Base-by-base conservation (phyloP, 2,113 vertebrate genomes). In the Tiliqua scincoides region DNA sequence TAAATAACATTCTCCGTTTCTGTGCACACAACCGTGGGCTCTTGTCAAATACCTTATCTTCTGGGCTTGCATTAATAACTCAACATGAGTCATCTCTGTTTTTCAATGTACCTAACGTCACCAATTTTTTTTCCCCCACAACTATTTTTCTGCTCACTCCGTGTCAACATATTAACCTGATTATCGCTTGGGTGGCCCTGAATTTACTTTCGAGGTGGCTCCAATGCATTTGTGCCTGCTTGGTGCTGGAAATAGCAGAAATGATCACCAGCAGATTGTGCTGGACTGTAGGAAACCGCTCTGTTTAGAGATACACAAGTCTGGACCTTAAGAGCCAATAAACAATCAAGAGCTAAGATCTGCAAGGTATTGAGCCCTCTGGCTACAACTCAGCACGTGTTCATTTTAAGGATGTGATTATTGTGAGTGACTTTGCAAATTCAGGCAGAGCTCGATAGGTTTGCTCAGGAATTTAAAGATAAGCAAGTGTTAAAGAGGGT, bases 41-140 rank as follows among this genome's bases (percentile, higher is more conserved):
- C 84, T 88, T 95, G 88, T 90, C 89, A 94, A 95, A 95, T 91
- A 87, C 76, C 54, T 96, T 93, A 94, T 95, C 92, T 94, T 81
- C 87, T 74, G n/a, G 54, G 87, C 8, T 78, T 93, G 82, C 83
- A 91, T 93, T 94, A 92, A 89, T 89, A 73, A 52, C 78, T 83
- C 90, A 94, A 87, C 21, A 20, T 91, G 76, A 95, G 83, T 94
- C 92, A 92, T 81, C 35, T 78, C 89, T 89, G 77, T 83, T 32
- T 89, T 91, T 89, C 78, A 79, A 72, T 37, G 85, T 9, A 20
- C 75, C 65, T 70, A 32, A 57, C 21, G 72, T 25, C 61, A 68
- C 57, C 21, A 23, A 70, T 40, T 88, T 40, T 23, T 79, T 32
- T 70, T 14, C 70, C 37, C 70, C n/a, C n/a, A 5, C 25, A 40